Conservation (phyloP, 2,797 vertebrate genomes). For the Gymnothorax javanicus region DNA sequence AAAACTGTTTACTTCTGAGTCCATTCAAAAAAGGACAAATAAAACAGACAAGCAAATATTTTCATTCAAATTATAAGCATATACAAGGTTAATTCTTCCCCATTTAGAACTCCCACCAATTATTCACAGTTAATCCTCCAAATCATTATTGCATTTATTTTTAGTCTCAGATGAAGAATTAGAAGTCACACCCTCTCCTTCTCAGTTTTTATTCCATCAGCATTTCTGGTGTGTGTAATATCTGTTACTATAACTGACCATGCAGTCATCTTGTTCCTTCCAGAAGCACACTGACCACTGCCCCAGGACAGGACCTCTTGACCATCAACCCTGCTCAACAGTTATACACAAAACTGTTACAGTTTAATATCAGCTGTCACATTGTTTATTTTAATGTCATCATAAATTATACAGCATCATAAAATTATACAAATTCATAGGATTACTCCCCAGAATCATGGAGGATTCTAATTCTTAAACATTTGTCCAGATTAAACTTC, state of each 20-base stretch:
- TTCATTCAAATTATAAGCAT: neutral
- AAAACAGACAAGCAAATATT: neutral
- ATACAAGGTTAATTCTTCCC: neutral
- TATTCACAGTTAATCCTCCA: neutral
- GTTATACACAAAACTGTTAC: neutral
- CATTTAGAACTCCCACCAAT: neutral
- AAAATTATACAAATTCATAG: no score
- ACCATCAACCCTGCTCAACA: neutral
- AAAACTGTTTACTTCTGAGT: neutral
- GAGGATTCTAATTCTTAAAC: no score
- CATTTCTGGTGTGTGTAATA: constrained; percentile 26
- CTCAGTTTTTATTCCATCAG: constrained; percentile 39
- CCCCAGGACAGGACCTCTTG: neutral
- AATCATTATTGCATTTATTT: constrained; percentile 6
- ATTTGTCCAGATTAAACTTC: no score
- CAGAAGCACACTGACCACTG: neutral
- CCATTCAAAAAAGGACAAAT: neutral
- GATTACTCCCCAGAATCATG: no score
- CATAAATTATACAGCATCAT: no score
- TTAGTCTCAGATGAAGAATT: neutral
- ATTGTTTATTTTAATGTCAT: no score
- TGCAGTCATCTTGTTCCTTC: neutral
- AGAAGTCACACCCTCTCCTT: neutral
- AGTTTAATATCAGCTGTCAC: no score
- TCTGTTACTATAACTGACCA: constrained; percentile 2